phyloP scores from a whole-genome alignment of 1,140 invertebrate species.

The Rhagoletis zephyria region DNA sequence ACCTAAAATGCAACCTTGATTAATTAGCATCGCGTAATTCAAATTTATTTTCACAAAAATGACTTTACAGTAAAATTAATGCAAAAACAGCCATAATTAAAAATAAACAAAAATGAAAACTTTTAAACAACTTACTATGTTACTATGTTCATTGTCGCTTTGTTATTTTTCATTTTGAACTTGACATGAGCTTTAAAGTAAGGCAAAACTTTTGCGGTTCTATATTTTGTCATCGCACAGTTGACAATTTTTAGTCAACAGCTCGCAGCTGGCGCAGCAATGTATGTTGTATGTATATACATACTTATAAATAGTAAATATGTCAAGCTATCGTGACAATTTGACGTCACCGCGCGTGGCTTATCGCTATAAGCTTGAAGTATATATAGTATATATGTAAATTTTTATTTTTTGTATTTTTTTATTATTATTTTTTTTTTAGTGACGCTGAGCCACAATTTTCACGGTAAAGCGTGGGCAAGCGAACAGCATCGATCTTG shows the following conservation, averaged over 20 bases:
- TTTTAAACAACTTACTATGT: no score
- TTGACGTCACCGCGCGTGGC: background rate
- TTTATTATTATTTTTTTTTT: background rate
- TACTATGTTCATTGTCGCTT: no score
- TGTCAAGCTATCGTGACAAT: constrained; percentile 5
- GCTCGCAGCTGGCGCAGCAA: background rate
- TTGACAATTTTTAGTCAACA: constrained; percentile 18
- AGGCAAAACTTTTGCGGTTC: constrained; percentile 7
- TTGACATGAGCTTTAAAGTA: constrained; percentile 20
- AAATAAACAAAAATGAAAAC: no score
- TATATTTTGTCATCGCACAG: background rate
- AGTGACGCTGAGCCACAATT: background rate
- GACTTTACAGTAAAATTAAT: no score
- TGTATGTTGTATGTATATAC: background rate
- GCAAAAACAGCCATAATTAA: no score
- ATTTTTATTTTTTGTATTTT: background rate
- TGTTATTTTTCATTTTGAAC: background rate
- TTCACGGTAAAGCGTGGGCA: background rate
- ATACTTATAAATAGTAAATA: background rate
- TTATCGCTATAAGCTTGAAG: background rate
- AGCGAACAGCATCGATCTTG: no score
- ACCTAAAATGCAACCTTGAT: no score
- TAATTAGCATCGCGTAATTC: no score
- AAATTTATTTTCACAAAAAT: no score
- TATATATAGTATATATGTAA: background rate